Conservation (phyloP, 2,888 invertebrate species). For the Xestia xanthographa region DNA sequence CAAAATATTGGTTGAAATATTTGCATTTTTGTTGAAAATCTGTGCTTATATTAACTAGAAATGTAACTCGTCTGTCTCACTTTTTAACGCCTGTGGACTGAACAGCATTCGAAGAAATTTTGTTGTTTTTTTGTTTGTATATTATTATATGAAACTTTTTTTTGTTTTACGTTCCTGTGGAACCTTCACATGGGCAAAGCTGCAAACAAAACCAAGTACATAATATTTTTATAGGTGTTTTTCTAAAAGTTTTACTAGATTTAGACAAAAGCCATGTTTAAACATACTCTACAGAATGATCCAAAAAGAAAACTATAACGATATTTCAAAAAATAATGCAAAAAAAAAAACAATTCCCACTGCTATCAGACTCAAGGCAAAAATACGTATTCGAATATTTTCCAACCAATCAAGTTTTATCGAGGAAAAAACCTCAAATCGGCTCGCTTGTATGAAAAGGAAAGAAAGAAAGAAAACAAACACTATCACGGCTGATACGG, state of each 20-base stretch:
- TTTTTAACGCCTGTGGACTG: background rate
- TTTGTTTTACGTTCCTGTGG: background rate
- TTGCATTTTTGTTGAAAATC: background rate
- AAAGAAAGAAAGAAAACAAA: constrained; percentile 55
- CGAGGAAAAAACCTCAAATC: constrained; percentile 34
- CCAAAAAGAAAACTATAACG: background rate
- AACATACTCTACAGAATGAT: background rate
- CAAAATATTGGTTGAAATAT: background rate
- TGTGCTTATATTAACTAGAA: background rate
- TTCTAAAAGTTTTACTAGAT: background rate
- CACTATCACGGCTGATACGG: constrained; percentile 49
- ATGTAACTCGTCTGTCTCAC: background rate
- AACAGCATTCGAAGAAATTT: background rate
- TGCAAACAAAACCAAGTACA: background rate
- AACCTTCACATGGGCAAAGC: background rate
- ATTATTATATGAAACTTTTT: background rate
- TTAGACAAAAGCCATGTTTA: background rate
- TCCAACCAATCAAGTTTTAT: constrained; percentile 50
- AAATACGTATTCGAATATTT: constrained; percentile 48
- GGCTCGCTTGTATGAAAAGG: constrained; percentile 36
- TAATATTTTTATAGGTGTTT: background rate
- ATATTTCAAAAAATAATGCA: background rate
- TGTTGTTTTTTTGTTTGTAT: too few relatives aligned
- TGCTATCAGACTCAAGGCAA: constrained; percentile 21
- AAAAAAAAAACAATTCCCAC: constrained; percentile 1